Base-by-base conservation (phyloP, 1,140 invertebrate genomes). In the Drosophila ambigua region DNA sequence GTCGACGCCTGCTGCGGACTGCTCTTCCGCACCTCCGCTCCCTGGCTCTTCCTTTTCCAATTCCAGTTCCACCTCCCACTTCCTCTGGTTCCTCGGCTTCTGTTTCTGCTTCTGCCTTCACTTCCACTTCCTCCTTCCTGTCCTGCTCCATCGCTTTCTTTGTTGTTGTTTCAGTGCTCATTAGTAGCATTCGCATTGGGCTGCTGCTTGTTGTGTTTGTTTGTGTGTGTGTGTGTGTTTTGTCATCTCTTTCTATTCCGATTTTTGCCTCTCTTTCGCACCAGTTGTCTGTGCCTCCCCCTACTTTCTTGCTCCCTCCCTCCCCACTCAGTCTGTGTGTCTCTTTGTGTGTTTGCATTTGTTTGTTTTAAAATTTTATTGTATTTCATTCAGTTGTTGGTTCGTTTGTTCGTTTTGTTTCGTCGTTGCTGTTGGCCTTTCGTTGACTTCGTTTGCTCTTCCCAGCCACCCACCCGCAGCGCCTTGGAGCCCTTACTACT, bases 281-380 rank as follows among this genome's bases (percentile, higher is more conserved):
- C 23, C 23, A 24, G 23, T 2, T 24, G 23, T 24, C 23, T 24
- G 26, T 28, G 5, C 26, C 26, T 2, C 6, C 26, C 26, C 26
- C 26, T 7, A 28, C 35, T 39, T 39, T 39, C 11, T 13, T 13
- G 7, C 45, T 46, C 15, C 6, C 45, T 20, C 20, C 20, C 20
- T 20, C 5, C 2, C 45, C 41, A 39, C 9, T 44, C 39, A n/a
- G 13, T 43, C 8, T 45, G 4, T 55, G 28, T 63, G 23, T 65
- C 44, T 64, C 35, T 79, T 15, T 65, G 20, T 74, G 60, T 79
- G 77, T 79, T 79, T 80, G 77, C 72, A 62, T 80, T 80, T 80
- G 77, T 80, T 80, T 80, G 77, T 80, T 80, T 80, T 80, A 66
- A 75, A 80, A 80, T 80, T 80, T 80, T 79, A 80, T 80, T 80